A percentile compares a stretch with the other conserved stretches of the same genome.
Evolutionary conservation across 2,113 vertebrate species (phyloP).

Genomic region (Clarias gariepinus): DNA sequence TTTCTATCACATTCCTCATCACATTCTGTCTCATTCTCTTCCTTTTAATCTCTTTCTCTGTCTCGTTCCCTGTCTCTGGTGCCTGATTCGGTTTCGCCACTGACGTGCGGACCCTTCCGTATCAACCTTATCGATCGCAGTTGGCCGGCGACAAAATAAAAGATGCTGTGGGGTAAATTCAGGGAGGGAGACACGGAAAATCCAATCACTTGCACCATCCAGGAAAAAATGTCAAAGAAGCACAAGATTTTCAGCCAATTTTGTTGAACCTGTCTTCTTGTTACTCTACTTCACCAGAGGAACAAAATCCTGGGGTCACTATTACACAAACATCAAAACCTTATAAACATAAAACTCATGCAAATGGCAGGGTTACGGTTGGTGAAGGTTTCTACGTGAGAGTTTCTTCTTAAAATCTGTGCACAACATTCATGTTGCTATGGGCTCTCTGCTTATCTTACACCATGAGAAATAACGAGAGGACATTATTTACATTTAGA

Average conservation of each 20-base stretch:
- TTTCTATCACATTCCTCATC: conserved; percentile 33
- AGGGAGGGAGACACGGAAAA: not conserved
- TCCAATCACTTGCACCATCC: not conserved
- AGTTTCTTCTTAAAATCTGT: not conserved
- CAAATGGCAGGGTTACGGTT: not conserved
- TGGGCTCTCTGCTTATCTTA: not conserved
- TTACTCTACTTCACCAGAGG: not conserved
- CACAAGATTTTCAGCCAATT: not conserved
- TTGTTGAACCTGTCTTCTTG: not conserved
- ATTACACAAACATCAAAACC: not conserved
- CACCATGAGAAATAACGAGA: not conserved
- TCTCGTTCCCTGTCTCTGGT: conserved; percentile 46
- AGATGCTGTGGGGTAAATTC: not conserved
- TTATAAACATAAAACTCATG: not conserved
- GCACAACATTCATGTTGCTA: not conserved
- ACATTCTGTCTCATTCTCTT: conserved; percentile 26
- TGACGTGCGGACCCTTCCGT: conserved; percentile 45
- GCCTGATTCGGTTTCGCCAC: conserved; percentile 49
- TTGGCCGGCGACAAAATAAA: conserved; percentile 45
- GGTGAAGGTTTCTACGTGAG: not conserved
- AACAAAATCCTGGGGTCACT: not conserved
- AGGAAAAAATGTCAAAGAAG: not conserved
- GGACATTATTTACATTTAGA: not conserved
- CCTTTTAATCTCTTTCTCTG: conserved; percentile 32
- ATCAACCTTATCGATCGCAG: conserved; percentile 48